Evolutionary conservation across 1,140 invertebrate genomes (phyloP), one percentile per base, ranked within the genome.

Genomic region (Nilaparvata lugens): DNA sequence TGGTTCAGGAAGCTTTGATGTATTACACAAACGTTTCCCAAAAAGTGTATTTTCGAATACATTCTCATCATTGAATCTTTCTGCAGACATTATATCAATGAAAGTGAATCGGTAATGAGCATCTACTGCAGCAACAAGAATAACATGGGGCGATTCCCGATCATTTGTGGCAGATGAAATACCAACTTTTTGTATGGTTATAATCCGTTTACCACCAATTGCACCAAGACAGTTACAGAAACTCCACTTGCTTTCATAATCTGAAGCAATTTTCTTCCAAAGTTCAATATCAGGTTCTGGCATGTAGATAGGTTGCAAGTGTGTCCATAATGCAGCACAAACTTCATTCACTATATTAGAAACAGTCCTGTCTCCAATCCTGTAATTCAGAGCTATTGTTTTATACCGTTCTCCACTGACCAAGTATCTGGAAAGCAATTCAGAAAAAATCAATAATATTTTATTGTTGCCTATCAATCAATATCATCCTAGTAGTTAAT

Each of bases 211-310:
- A 9, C 70, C 72, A 62, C 74, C 71, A 3, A 74, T 62, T 5
- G 71, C 70, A 0, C 75, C 76, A 42, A 74, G 60, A 58, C 72
- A 75, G 63, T 74, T 62, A 16, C 72, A 74, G 62, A 78, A 77
- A 64, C 75, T 68, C 68, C 70, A 74, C 63, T 64, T 35, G 31
- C 9, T 35, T 11, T 35, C 31, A 35, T 35, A 35, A 6, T 35
- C 31, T 35, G 31, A 35, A 9, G 70, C 69, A 58, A 71, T 65
- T 19, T 52, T 16, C 52, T 66, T 58, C 68, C 68, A 73, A 51
- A 66, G 54, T 48, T 68, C 63, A 61, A 65, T 52, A 23, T 58
- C 65, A 63, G 65, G 65, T 53, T 43, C 31, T 53, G 63, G 55
- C 58, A 69, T 63, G 35, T 56, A 58, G 16, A 60, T 21, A 2